Evolutionary conservation across 2,113 vertebrate species (phyloP), one percentile per base, ranked within the genome.

Genomic region (Phyllopteryx taeniolatus): DNA sequence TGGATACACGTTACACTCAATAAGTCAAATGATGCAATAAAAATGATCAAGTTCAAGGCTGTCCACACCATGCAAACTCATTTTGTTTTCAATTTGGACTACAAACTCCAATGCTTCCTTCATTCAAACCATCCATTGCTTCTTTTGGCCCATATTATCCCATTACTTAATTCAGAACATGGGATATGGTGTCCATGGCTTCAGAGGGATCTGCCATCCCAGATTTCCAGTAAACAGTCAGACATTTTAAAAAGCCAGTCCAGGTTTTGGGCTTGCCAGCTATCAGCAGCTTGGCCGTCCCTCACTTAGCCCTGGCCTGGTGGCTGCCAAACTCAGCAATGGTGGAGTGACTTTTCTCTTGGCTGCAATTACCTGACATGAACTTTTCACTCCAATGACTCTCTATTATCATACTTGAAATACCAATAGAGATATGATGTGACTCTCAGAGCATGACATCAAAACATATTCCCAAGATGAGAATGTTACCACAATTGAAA

Each of bases 211-310:
- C 74, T 79, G 42, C 78, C 75, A 68, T 77, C 76, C 78, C 84
- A 85, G 78, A 80, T 81, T 85, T 83, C 76, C 73, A 84, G 83
- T 83, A 83, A 10, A 77, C 81, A 86, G 74, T 33, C 71, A 0
- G 15, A 17, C 1, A 11, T 70, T 78, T 27, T 14, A 43, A 66
- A 61, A 35, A 61, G 5, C 83, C 84, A 83, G 47, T 68, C 74
- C 63, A 33, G 6, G 77, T 22, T 61, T 20, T 42, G 54, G 73
- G 72, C 75, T 70, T 68, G 83, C 83, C 85, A 86, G 80, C 72
- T 67, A 51, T 70, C 47, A 68, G 63, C 81, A 72, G 67, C 54
- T 81, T 84, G 87, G 83, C 87, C 17, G 1, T 67, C 43, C 42
- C 20, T 70, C 60, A 70, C 57, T 35, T 53, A 7, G 20, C 70